Evolutionary conservation across 2,888 invertebrate genomes (phyloP).

Genomic region (Drosophila yooni): DNA sequence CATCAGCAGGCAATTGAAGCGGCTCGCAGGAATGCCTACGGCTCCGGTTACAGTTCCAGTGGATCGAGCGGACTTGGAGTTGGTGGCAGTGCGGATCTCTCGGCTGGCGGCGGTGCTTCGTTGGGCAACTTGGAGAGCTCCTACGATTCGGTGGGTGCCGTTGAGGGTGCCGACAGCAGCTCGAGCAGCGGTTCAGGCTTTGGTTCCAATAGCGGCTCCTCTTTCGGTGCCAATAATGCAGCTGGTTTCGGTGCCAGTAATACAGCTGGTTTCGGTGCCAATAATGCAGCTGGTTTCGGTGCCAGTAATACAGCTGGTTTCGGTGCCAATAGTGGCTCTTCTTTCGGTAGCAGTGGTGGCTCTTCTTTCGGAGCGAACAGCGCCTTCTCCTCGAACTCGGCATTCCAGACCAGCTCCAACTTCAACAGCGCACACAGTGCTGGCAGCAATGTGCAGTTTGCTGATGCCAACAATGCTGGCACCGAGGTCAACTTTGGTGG

Average conservation of each 20-base stretch:
- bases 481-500: slow-evolving; percentile 67
- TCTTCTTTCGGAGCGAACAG: slow-evolving; percentile 64
- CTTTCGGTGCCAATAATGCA: slow-evolving; percentile 2
- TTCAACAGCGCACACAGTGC: slow-evolving; percentile 61
- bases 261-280: slow-evolving; percentile 35
- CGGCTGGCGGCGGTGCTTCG: slow-evolving; percentile 10
- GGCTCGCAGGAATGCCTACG: slow-evolving; percentile 73
- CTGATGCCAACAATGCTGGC: slow-evolving; percentile 58
- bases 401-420: slow-evolving; percentile 53
- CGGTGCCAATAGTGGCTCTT: slow-evolving; percentile 21
- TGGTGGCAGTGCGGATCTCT: slow-evolving; percentile 31
- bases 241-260: slow-evolving; percentile 23
- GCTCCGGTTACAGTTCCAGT: slow-evolving; percentile 20
- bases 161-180: slow-evolving; percentile 49
- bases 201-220: slow-evolving; percentile 56
- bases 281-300: slow-evolving; percentile 68
- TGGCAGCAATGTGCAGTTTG: slow-evolving; percentile 69
- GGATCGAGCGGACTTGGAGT: slow-evolving; percentile 40
- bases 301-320: slow-evolving; percentile 29
- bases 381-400: slow-evolving; percentile 58
- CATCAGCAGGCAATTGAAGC: slow-evolving; percentile 83
- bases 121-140: slow-evolving; percentile 64
- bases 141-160: slow-evolving; percentile 70
- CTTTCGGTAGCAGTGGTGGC: slow-evolving; percentile 36
- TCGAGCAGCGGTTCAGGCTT: slow-evolving; percentile 47